Evolutionary conservation across 1,140 invertebrate species (phyloP).

Genomic region (Pseudobourletiella spinata): DNA sequence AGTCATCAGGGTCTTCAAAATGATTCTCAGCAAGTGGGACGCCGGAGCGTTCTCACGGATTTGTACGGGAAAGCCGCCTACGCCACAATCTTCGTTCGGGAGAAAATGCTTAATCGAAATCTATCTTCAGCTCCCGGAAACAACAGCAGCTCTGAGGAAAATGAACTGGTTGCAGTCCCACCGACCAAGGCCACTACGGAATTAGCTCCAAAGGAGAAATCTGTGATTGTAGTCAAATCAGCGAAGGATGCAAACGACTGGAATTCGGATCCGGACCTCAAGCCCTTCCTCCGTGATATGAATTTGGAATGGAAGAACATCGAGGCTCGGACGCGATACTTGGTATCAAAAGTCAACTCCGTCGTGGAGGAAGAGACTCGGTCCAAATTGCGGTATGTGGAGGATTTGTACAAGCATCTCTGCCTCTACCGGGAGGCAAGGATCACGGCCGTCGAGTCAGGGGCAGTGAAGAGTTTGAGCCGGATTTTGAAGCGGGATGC

Average conservation of each 20-base stretch:
- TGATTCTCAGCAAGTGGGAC: neutral
- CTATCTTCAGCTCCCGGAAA: neutral
- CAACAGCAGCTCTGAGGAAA: neutral
- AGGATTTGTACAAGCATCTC: constrained; percentile 27
- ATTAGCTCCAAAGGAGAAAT: neutral
- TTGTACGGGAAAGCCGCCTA: neutral
- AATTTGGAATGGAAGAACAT: constrained; percentile 23
- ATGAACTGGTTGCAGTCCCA: neutral
- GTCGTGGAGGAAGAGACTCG: neutral
- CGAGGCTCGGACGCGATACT: constrained; percentile 25
- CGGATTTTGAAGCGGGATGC: constrained; percentile 19
- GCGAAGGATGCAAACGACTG: neutral
- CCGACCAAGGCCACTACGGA: neutral
- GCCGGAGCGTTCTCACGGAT: neutral
- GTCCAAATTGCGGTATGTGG: constrained; percentile 21
- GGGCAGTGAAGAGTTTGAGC: constrained; percentile 14
- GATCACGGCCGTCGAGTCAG: constrained; percentile 16
- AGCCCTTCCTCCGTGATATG: constrained; percentile 5
- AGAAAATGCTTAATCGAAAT: neutral
- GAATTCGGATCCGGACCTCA: neutral
- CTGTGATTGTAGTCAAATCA: neutral
- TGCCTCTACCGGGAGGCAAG: constrained; percentile 13
- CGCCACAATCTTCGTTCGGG: neutral
- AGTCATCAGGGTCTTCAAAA: neutral
- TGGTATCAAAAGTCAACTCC: constrained; percentile 9